These are phyloP conservation scores for Conistra vaccinii DNA, from an alignment of 2,888 invertebrate species.

Conservation along the genomic window DNA sequence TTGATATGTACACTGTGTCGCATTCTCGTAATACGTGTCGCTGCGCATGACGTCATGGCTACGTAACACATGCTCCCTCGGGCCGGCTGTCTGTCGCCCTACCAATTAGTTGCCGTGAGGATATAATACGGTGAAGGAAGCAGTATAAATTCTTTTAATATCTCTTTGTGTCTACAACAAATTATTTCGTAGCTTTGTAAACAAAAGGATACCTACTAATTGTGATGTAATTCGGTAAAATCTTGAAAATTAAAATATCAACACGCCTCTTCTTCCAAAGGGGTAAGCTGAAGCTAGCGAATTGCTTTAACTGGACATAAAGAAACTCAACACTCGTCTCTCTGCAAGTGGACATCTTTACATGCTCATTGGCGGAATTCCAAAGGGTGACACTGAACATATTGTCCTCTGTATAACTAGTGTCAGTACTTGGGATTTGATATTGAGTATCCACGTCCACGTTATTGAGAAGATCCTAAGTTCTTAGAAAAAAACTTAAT, in stretches of 20 bases:
- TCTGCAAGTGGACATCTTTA: no score
- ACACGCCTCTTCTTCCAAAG: not conserved
- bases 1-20: conserved; percentile 1
- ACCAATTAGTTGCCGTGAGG: conserved; percentile 54
- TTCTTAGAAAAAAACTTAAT: no score
- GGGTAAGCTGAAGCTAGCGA: not conserved
- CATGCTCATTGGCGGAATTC: no score
- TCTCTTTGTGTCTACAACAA: not conserved
- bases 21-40: conserved; percentile 21
- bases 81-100: conserved; percentile 56
- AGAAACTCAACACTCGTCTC: no score
- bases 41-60: conserved; percentile 30
- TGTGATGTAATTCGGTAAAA: not conserved
- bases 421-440: no score
- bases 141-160: not conserved
- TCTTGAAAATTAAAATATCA: not conserved
- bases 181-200: not conserved
- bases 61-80: conserved; percentile 48
- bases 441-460: no score
- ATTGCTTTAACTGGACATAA: not conserved
- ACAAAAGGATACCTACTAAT: not conserved
- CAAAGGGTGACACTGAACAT: no score
- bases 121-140: conserved; percentile 1
- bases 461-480: no score
- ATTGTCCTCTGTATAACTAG: no score